Percentiles rank a stretch among this genome's conserved stretches.
These are phyloP conservation scores for Aphidius ervi DNA, from an alignment of 1,140 invertebrate genomes.

Conservation along the genomic window DNA sequence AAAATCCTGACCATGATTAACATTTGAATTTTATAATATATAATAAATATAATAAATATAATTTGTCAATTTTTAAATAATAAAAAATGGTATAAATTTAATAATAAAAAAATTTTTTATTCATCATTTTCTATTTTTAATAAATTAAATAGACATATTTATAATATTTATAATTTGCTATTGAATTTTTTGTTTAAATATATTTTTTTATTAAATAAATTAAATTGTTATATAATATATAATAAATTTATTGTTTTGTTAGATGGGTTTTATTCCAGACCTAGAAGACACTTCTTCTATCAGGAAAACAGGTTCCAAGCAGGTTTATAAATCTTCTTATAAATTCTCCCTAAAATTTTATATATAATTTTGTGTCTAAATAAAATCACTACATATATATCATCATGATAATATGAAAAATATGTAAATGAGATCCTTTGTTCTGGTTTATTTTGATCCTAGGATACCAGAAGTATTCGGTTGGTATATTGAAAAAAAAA, in stretches of 20 bases:
- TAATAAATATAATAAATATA: no score
- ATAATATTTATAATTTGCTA: no score
- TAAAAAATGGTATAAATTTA: no score
- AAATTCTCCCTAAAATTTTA: neutral
- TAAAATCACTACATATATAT: neutral
- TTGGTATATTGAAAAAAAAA: constrained; percentile 25
- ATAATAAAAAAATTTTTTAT: no score
- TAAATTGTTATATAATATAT: neutral
- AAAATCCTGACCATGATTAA: constrained; percentile 16
- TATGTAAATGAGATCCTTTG: constrained; percentile 53
- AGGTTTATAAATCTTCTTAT: constrained; percentile 2
- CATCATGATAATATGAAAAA: constrained; percentile 27
- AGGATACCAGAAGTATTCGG: constrained; percentile 37
- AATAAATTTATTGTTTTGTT: no score
- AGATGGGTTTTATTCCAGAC: constrained; percentile 31
- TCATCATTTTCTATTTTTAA: no score
- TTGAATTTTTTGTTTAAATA: no score
- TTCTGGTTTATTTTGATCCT: constrained; percentile 50
- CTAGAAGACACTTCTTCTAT: constrained; percentile 46
- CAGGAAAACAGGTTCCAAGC: constrained; percentile 38
- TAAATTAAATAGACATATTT: no score
- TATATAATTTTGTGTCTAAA: neutral
- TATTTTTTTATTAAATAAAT: neutral
- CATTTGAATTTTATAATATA: neutral
- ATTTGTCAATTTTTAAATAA: no score